A percentile compares a stretch with the other conserved stretches of the same genome.
Evolutionary conservation across 1,140 invertebrate genomes (phyloP).

Genomic region (Pachyrhynchus sulphureomaculatus): DNA sequence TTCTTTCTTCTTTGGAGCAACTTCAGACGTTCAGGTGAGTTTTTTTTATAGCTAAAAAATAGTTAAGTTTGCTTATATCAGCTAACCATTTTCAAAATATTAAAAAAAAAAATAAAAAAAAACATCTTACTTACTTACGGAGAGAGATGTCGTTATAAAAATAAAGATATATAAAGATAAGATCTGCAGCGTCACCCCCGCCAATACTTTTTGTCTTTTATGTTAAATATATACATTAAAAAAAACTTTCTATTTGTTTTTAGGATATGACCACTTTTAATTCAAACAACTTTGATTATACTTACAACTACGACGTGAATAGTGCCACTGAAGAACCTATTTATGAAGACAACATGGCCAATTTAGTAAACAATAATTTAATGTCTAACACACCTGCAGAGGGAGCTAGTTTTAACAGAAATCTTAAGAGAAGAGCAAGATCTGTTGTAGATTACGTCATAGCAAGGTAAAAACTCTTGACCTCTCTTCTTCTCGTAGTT

Average conservation of each 20-base stretch:
- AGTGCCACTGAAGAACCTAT: background rate
- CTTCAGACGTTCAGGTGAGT: constrained; percentile 1
- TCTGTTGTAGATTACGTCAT: constrained; percentile 44
- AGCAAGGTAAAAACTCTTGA: constrained; percentile 32
- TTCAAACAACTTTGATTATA: constrained; percentile 11
- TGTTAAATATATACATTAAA: too few relatives aligned
- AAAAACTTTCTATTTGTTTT: background rate
- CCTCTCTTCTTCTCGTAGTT: too few relatives aligned
- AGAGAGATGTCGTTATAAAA: too few relatives aligned
- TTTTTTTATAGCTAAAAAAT: background rate
- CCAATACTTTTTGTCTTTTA: too few relatives aligned
- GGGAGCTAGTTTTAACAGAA: constrained; percentile 1
- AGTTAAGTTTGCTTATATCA: too few relatives aligned
- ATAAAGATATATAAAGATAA: too few relatives aligned
- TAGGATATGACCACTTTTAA: constrained; percentile 7
- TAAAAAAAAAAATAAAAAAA: too few relatives aligned
- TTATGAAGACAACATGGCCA: constrained; percentile 2
- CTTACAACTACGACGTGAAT: constrained; percentile 18
- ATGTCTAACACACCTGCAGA: constrained; percentile 3
- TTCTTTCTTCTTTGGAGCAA: background rate
- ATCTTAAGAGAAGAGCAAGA: constrained; percentile 30
- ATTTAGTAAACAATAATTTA: background rate
- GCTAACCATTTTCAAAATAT: too few relatives aligned
- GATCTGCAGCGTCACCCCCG: too few relatives aligned
- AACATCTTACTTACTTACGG: too few relatives aligned